phyloP scores from a whole-genome alignment of 1,140 invertebrate genomes.

The Linepithema humile region DNA sequence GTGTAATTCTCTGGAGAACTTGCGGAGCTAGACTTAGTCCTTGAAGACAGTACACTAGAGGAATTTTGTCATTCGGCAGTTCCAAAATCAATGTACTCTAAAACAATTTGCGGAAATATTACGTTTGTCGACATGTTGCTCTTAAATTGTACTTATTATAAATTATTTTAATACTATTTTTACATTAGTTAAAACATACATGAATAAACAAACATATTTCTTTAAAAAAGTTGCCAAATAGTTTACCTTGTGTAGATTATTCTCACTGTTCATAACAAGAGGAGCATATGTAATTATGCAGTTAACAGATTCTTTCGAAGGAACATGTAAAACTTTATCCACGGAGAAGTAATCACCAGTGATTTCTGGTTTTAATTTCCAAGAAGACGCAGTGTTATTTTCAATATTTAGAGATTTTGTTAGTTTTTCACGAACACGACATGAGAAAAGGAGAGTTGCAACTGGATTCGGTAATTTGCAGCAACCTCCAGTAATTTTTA shows the following conservation, averaged over 20 bases:
- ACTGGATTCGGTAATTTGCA: constrained; percentile 76
- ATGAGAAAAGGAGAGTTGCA: constrained; percentile 75
- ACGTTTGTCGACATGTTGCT: neutral
- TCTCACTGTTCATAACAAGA: constrained; percentile 63
- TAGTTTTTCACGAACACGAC: constrained; percentile 73
- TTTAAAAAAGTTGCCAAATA: neutral
- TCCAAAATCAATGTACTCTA: constrained; percentile 70
- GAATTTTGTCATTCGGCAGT: constrained; percentile 54
- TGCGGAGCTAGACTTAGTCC: constrained; percentile 53
- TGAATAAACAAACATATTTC: no score
- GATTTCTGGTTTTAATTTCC: constrained; percentile 76
- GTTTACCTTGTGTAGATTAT: constrained; percentile 63
- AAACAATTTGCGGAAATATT: constrained; percentile 15
- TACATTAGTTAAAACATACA: neutral
- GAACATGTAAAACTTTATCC: constrained; percentile 61
- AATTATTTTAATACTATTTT: neutral
- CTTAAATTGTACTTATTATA: neutral
- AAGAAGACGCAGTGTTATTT: constrained; percentile 74
- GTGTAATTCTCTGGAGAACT: constrained; percentile 48
- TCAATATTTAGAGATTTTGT: constrained; percentile 70
- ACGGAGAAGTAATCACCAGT: constrained; percentile 77
- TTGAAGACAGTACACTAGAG: constrained; percentile 65
- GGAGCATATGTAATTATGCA: constrained; percentile 75
- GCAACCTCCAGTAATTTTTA: constrained; percentile 77
- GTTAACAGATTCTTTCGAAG: constrained; percentile 53